phyloP scores from a whole-genome alignment of 2,888 invertebrate species.

The Troides oblongomaculatus region DNA sequence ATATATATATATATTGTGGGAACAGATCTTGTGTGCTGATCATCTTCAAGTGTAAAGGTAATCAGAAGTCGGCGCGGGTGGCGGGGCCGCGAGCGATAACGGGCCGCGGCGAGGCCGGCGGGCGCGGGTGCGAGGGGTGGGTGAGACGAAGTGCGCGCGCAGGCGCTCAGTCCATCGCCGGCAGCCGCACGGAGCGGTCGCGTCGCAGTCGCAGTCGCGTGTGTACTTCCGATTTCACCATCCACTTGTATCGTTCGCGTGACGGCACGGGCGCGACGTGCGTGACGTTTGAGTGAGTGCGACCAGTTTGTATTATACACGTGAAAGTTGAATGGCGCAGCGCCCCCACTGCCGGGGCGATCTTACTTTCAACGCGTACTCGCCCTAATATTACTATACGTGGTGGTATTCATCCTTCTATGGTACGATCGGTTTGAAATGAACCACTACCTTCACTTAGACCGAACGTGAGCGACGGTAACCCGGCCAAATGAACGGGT shows the following conservation, averaged over 20 bases:
- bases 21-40: neutral
- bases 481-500: neutral
- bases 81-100: slow-evolving; percentile 26
- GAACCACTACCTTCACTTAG: neutral
- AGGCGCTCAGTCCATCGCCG: slow-evolving; percentile 44
- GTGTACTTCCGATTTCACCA: slow-evolving; percentile 7
- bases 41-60: neutral
- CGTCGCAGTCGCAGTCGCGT: slow-evolving; percentile 31
- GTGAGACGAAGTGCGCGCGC: slow-evolving; percentile 29
- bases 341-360: neutral
- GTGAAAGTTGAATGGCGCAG: slow-evolving; percentile 15
- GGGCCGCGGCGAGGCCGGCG: slow-evolving; percentile 35
- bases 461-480: neutral
- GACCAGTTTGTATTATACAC: slow-evolving; percentile 15
- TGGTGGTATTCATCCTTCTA: neutral
- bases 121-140: slow-evolving; percentile 26
- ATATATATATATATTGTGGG: no score
- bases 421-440: neutral
- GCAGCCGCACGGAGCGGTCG: slow-evolving; percentile 42
- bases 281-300: slow-evolving; percentile 21
- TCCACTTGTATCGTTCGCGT: slow-evolving; percentile 1
- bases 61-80: neutral
- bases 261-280: slow-evolving; percentile 4
- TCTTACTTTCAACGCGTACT: slow-evolving; percentile 9
- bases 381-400: neutral